Evolutionary conservation across 2,888 invertebrate genomes (phyloP).

Genomic region (Hypomecis punctinalis): DNA sequence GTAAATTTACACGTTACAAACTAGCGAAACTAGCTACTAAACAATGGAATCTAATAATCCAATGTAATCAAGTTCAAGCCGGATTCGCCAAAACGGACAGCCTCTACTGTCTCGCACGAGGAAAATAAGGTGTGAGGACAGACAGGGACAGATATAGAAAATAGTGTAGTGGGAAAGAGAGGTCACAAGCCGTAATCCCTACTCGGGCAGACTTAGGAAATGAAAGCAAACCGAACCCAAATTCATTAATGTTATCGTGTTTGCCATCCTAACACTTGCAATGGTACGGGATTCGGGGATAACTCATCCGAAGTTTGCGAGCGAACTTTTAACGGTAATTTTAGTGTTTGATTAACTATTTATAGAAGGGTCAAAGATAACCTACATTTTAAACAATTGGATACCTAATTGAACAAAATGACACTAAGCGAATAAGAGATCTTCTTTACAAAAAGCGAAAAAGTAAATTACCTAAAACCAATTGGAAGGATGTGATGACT

Average conservation of each 20-base stretch:
- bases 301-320: constrained; percentile 33
- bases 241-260: constrained; percentile 74
- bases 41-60: constrained; percentile 24
- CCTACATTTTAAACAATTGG: no score
- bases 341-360: constrained; percentile 11
- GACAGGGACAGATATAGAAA: constrained; percentile 32
- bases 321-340: neutral
- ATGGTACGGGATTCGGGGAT: constrained; percentile 56
- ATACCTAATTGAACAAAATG: no score
- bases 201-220: constrained; percentile 66
- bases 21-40: constrained; percentile 12
- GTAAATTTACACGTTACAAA: neutral
- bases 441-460: no score
- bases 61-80: constrained; percentile 40
- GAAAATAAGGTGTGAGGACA: constrained; percentile 49
- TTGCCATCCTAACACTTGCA: constrained; percentile 61
- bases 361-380: neutral
- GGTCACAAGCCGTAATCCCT: constrained; percentile 55
- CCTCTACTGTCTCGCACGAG: constrained; percentile 47
- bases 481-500: no score
- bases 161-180: constrained; percentile 46
- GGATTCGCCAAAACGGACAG: constrained; percentile 42
- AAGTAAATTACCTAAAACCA: no score
- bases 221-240: constrained; percentile 71
- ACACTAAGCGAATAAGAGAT: no score